Base-by-base conservation (phyloP, 2,888 invertebrate genomes). In the Thereva unica region DNA sequence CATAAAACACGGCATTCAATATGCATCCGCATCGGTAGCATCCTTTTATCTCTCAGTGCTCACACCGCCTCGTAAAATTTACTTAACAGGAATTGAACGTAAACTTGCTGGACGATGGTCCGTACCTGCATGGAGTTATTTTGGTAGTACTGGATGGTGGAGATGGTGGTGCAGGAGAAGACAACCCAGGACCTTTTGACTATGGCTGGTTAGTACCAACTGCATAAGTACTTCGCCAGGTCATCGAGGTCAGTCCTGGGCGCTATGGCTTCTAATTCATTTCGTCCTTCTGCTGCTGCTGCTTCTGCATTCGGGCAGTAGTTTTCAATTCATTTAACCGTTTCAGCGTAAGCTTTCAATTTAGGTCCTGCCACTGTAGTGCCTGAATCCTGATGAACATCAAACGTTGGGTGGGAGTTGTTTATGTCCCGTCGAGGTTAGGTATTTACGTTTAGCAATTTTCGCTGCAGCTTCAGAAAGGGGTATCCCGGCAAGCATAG, bases 81-180 rank as follows among this genome's bases (percentile, higher is more conserved):
- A 50, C 61, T 61, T 61, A 61, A 41, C 61, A 61, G 61, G 50
- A 61, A 61, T 61, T 61, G 61, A 61, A 61, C 61, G 50, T 61
- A 61, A 61, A 61, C 61, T 50, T 61, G 23, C 23, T 2, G 23
- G 23, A 23, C 23, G 23, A 23, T 12, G 40, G 47, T 12, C 8
- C 12, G 49, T 40, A 6, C 35, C 23, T 8, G 37, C 38, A 12
- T 38, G 41, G 23, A 40, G 50, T 50, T 23, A 41, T 12, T n/a
- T 23, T 57, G 49, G 10, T 41, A 34, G 50, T 41, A 40, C 50
- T 40, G 49, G 49, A 40, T 35, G 40, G 7, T 41, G 41, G 50
- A 41, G 61, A 41, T 35, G 50, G 37, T 61, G n/a, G 23, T 50
- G 23, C 49, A 61, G 50, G 49, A 61, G 50, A 50, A 41, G 49